Base-by-base conservation (phyloP, 2,888 invertebrate species). In the Idaea straminata region DNA sequence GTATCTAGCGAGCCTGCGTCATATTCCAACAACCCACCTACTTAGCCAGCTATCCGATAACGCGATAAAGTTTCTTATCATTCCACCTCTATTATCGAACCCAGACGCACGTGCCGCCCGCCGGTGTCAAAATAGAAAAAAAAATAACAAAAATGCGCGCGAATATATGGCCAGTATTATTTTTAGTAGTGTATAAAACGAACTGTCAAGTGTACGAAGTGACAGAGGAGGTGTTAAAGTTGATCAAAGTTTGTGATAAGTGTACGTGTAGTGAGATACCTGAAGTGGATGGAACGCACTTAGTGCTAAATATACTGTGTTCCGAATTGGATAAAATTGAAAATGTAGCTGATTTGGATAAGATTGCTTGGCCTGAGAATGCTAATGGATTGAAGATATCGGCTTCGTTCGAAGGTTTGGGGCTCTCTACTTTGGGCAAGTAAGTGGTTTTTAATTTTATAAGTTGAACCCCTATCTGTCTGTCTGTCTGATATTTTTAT, bases 191-290 rank as follows among this genome's bases (percentile, higher is more conserved):
- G 59, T 77, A 82, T 70, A 64, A 76, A 72, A 79, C 75, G 57
- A 77, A 72, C 64, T 80, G 83, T 63, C 85, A 90, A 73, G 68
- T 77, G 66, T 64, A 69, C 57, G 77, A 74, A 59, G 82, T 76
- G 25, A 77, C 70, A 4, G 73, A 83, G 68, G 78, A 80, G 71
- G 79, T 76, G 69, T 69, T 72, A 35, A 83, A 82, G 71, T 72
- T 83, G 35, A 82, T 91, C 73, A 83, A 86, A 73, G 76, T 92
- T 66, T 88, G 91, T 82, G 86, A 86, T 66, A 83, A 86, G 73
- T 92, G 92, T 76, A 88, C 90, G 75, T 92, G 92, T 74, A 91
- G 92, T 86, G 92, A 92, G 80, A 91, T 91, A 70, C 83, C 84
- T 2, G 89, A 91, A 72, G 74, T 86, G 13, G 89, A 91, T 64